Percentiles rank a stretch among this genome's conserved stretches.
phyloP scores from a whole-genome alignment of 37 sponge, comb jelly and placozoan genomes.

The Mnemiopsis leidyi region DNA sequence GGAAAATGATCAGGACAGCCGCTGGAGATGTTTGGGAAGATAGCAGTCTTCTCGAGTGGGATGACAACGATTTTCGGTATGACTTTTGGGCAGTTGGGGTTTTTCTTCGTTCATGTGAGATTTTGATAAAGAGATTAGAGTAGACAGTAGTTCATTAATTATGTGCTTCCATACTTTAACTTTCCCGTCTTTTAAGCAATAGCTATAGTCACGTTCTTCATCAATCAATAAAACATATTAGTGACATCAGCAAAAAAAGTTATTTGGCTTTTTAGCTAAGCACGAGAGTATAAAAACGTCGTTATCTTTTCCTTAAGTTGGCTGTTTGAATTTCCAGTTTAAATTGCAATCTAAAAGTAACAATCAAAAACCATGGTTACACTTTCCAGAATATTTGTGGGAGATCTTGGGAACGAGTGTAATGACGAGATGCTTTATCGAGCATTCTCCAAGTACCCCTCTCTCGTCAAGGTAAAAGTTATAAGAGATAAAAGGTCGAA shows the following conservation, averaged over 20 bases:
- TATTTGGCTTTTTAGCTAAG: too few species aligned
- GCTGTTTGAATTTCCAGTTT: constrained; percentile 66
- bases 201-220: too few species aligned
- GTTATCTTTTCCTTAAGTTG: too few species aligned
- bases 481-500: constrained; percentile 88
- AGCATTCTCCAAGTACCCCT: constrained; percentile 83
- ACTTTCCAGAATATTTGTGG: constrained; percentile 92
- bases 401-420: constrained; percentile 95
- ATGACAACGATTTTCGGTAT: constrained; percentile 72
- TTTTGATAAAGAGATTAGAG: too few species aligned
- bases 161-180: too few species aligned
- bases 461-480: constrained; percentile 86
- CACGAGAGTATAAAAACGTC: too few species aligned
- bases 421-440: constrained; percentile 87
- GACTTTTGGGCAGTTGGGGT: too few species aligned
- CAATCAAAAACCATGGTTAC: not conserved
- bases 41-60: constrained; percentile 90
- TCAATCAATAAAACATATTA: too few species aligned
- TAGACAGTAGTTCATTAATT: not conserved
- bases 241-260: too few species aligned
- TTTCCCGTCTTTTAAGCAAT: too few species aligned
- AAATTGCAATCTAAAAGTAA: not conserved
- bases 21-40: constrained; percentile 92
- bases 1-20: constrained; percentile 77
- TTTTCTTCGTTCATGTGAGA: too few species aligned